These are phyloP conservation scores for Dendrolimus houi DNA, from an alignment of 2,888 invertebrate genomes.

Conservation along the genomic window DNA sequence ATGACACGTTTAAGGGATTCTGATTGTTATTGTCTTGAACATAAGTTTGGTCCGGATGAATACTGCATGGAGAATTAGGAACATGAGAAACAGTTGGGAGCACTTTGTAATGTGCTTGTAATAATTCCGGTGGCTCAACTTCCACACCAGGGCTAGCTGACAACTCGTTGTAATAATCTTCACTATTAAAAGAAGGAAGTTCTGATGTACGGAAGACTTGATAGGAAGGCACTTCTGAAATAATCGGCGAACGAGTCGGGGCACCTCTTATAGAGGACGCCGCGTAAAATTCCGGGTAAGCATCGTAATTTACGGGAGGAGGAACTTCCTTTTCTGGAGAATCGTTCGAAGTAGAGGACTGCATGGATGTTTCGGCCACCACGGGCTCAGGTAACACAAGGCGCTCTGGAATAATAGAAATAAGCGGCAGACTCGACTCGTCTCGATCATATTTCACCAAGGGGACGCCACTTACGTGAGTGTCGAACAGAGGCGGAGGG, in stretches of 20 bases:
- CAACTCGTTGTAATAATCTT: slow-evolving; percentile 46
- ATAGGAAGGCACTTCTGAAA: slow-evolving; percentile 52
- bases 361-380: slow-evolving; percentile 65
- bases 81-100: slow-evolving; percentile 65
- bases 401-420: slow-evolving; percentile 56
- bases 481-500: slow-evolving; percentile 67
- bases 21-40: slow-evolving; percentile 31
- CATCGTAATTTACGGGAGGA: slow-evolving; percentile 66
- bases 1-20: slow-evolving; percentile 40
- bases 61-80: slow-evolving; percentile 62
- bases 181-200: slow-evolving; percentile 30
- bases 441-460: slow-evolving; percentile 34
- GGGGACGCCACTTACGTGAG: slow-evolving; percentile 55
- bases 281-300: slow-evolving; percentile 40
- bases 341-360: slow-evolving; percentile 57
- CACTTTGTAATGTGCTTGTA: slow-evolving; percentile 63
- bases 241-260: slow-evolving; percentile 32
- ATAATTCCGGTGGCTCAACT: slow-evolving; percentile 50
- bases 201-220: slow-evolving; percentile 51
- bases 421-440: slow-evolving; percentile 43
- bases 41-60: slow-evolving; percentile 58
- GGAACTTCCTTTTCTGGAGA: slow-evolving; percentile 59
- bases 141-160: slow-evolving; percentile 53
- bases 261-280: slow-evolving; percentile 19
- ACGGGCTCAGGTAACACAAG: slow-evolving; percentile 54